Conservation (phyloP, 2,113 vertebrate species). For the Charadrius vociferus region DNA sequence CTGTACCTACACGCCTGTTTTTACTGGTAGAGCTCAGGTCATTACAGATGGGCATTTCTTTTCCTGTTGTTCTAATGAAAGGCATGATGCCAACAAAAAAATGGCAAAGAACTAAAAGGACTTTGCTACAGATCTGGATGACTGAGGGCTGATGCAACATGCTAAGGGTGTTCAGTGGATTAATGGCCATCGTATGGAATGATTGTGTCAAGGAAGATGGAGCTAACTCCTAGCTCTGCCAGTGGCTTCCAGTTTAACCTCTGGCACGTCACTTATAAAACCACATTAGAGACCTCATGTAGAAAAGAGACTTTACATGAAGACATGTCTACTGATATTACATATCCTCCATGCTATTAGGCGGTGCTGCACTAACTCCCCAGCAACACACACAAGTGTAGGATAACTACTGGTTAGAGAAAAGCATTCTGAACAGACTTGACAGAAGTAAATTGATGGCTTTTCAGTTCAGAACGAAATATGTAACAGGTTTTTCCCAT, state of each 20-base stretch:
- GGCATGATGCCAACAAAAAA: background rate
- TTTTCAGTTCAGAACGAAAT: background rate
- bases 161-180: background rate
- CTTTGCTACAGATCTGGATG: background rate
- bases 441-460: background rate
- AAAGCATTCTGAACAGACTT: background rate
- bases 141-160: background rate
- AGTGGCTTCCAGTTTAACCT: background rate
- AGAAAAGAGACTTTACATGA: background rate
- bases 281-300: background rate
- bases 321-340: background rate
- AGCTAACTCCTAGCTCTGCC: background rate
- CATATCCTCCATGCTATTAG: background rate
- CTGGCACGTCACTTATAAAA: background rate
- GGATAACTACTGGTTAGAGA: background rate
- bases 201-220: background rate
- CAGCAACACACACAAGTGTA: background rate
- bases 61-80: background rate
- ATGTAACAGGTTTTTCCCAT: background rate
- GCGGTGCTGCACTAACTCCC: background rate
- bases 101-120: background rate
- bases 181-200: background rate
- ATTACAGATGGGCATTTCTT: background rate
- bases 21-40: background rate
- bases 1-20: rapidly evolving